Base-by-base conservation (phyloP, 2,113 vertebrate species). In the Paramormyrops kingsleyae region DNA sequence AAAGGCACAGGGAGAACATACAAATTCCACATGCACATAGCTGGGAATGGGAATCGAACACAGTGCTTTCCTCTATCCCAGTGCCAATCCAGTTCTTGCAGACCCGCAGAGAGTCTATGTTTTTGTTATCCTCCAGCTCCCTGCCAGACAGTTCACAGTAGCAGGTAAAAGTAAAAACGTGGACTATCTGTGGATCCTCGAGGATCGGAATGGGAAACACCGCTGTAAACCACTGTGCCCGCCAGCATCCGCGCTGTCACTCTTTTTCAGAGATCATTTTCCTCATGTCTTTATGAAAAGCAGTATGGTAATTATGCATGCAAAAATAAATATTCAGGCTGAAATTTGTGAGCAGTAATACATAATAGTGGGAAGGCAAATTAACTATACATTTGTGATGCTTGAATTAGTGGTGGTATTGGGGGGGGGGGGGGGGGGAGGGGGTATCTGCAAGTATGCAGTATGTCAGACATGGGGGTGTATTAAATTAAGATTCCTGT, bases 401-500 rank as follows among this genome's bases (percentile, higher is more conserved):
- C 13, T 87, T 87, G 1, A 52, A 87, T 87, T 53, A 53, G 85
- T 52, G n/a, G 12, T 53, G 47, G 85, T 19, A 15, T 0, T 50
- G 52, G 85, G 49, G 8, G 1, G 53, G 53, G 19, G 85, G 27
- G 10, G 12, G 52, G 85, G 49, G 8, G 1, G 53, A 19, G 19
- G 85, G 27, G 10, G 12, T 39, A 53, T 49, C 44, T 13, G 44
- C 83, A 8, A 86, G 21, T 86, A 6, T 19, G 83, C 46, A n/a
- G 83, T 50, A 86, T 83, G n/a, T 12, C n/a, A 77, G 89, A 56
- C 62, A 66, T 70, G 53, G 46, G 80, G 42, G 62, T 74, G 42
- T 59, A 59, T 88, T 46, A 87, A 83, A 44, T 42, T 89, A 49
- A 53, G 77, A 39, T 17, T 84, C n/a, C 89, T 59, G 83, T 84